These are phyloP conservation scores for Grallaria varia DNA, from an alignment of 2,113 vertebrate species.

Conservation along the genomic window DNA sequence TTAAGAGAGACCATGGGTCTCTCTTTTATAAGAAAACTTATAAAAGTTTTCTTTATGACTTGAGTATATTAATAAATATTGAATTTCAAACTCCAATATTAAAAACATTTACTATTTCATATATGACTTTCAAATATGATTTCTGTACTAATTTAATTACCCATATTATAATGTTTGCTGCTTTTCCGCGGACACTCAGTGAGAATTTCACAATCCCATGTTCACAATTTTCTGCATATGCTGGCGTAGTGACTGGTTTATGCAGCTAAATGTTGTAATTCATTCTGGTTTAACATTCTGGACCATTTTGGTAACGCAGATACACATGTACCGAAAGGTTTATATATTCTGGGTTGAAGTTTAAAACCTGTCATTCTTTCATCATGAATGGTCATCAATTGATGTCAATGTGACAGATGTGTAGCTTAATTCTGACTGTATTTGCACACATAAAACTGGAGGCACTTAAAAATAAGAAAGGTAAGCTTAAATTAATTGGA, in stretches of 20 bases:
- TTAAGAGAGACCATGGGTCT: neutral
- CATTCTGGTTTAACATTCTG: neutral
- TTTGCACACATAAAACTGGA: neutral
- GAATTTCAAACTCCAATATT: neutral
- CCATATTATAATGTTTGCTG: neutral
- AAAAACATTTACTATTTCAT: neutral
- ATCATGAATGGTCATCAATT: neutral
- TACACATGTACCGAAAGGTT: neutral
- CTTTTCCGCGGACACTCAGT: neutral
- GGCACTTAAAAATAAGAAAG: neutral
- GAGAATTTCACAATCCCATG: neutral
- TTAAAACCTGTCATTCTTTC: neutral
- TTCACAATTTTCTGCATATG: neutral
- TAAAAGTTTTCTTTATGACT: neutral
- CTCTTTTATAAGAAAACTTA: no score
- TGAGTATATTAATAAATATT: neutral
- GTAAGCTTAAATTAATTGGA: neutral
- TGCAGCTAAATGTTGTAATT: neutral
- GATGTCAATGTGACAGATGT: neutral
- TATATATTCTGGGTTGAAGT: neutral
- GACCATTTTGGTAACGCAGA: neutral
- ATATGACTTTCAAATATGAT: neutral
- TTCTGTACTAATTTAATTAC: neutral
- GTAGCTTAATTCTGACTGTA: neutral
- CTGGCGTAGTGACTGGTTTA: neutral